A percentile compares a stretch with the other conserved stretches of the same genome.
Conservation (phyloP, 2,113 vertebrate genomes). For the Triplophysa siluroides region DNA sequence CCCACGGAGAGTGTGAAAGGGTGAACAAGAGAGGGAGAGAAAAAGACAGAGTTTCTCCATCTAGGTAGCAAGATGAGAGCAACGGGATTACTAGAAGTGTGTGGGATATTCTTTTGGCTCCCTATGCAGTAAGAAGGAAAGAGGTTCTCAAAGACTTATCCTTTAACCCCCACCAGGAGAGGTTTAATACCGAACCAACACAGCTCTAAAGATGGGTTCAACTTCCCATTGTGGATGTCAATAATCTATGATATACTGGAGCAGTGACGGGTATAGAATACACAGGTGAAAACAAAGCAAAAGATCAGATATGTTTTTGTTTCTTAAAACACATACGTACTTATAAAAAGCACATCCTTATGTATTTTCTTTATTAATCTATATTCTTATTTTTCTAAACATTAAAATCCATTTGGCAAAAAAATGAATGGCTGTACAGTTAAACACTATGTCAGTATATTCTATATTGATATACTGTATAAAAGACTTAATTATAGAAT, state of each 20-base stretch:
- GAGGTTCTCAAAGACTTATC: conserved; percentile 32
- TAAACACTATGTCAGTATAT: no score
- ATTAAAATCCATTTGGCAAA: neutral
- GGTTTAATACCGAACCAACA: conserved; percentile 51
- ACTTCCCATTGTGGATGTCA: conserved; percentile 61
- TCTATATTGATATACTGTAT: neutral
- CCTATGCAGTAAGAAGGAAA: conserved; percentile 21
- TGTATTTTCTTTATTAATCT: neutral
- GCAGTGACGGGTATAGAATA: neutral
- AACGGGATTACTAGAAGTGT: conserved; percentile 69
- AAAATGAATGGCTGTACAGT: neutral
- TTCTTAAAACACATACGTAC: no score
- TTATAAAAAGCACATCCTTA: neutral
- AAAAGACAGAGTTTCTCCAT: conserved; percentile 11
- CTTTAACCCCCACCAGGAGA: conserved; percentile 46
- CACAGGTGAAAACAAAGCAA: neutral
- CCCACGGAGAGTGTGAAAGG: conserved; percentile 31
- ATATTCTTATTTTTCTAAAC: neutral
- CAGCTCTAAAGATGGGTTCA: conserved; percentile 54
- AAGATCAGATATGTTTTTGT: neutral
- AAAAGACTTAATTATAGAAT: neutral
- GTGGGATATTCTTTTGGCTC: conserved; percentile 69
- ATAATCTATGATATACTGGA: conserved; percentile 30
- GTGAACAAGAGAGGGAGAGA: conserved; percentile 39
- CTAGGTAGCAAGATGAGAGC: conserved; percentile 57